A percentile compares a stretch with the other conserved stretches of the same genome.
Evolutionary conservation across 1,140 invertebrate genomes (phyloP).

Genomic region (Triops longicaudatus): DNA sequence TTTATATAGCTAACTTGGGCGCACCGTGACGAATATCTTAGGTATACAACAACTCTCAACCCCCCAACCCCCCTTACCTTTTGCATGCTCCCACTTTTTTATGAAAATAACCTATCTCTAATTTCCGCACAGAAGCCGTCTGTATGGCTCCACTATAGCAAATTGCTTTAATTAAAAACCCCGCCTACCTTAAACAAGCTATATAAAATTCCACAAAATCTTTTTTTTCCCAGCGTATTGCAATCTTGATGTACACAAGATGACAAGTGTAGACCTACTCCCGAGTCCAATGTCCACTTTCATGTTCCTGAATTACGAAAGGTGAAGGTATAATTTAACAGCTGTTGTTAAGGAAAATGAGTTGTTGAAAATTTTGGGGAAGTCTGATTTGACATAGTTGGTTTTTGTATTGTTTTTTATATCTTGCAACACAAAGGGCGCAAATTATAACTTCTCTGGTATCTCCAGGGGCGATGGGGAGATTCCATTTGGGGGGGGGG

Average conservation of each 20-base stretch:
- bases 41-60: background rate
- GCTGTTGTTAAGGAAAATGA: background rate
- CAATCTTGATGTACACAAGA: no score
- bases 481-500: background rate
- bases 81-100: background rate
- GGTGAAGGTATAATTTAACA: background rate
- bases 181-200: background rate
- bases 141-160: background rate
- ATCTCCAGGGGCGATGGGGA: no score
- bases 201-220: background rate
- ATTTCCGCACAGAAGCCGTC: background rate
- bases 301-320: no score
- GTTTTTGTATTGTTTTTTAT: conserved; percentile 7
- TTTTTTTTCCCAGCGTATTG: no score
- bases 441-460: conserved; percentile 6
- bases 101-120: background rate
- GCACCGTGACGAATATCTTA: conserved; percentile 11
- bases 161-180: conserved; percentile 3
- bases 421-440: background rate
- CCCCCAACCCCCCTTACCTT: no score
- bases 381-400: background rate
- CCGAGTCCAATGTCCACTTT: no score
- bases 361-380: background rate
- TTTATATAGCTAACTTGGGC: conserved; percentile 1
- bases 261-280: no score